A percentile compares a stretch with the other conserved stretches of the same genome.
phyloP scores from a whole-genome alignment of 2,888 invertebrate genomes.

The Polia nebulosa region DNA sequence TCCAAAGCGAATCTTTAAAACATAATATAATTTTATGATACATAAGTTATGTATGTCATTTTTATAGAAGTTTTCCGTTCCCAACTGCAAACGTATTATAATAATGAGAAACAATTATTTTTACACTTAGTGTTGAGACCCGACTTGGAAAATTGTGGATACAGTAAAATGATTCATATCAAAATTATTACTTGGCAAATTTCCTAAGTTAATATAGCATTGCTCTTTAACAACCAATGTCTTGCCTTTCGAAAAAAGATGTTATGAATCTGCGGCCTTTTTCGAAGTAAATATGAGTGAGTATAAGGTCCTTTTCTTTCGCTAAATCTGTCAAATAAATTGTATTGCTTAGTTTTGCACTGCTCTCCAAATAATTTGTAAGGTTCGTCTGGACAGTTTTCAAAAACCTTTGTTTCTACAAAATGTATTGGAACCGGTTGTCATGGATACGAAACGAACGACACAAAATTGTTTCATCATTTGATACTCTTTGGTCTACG shows the following conservation, averaged over 20 bases:
- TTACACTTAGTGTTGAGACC: neutral
- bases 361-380: neutral
- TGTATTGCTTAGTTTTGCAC: conserved; percentile 1
- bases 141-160: neutral
- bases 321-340: conserved; percentile 1
- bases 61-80: conserved; percentile 35
- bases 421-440: neutral
- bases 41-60: conserved; percentile 43
- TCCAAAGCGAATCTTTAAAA: conserved; percentile 33
- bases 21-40: conserved; percentile 37
- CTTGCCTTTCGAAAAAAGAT: conserved; percentile 5
- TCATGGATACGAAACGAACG: neutral
- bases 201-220: neutral
- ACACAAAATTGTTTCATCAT: neutral
- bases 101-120: neutral
- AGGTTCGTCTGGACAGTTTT: neutral
- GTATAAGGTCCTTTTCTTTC: neutral
- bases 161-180: conserved; percentile 27
- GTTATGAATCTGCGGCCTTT: conserved; percentile 15
- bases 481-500: no score
- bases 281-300: neutral
- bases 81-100: conserved; percentile 3
- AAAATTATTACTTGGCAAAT: neutral
- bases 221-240: neutral
- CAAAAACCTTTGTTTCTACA: neutral